These are phyloP conservation scores for Oegoconia quadripuncta DNA, from an alignment of 2,888 invertebrate species.

Conservation along the genomic window DNA sequence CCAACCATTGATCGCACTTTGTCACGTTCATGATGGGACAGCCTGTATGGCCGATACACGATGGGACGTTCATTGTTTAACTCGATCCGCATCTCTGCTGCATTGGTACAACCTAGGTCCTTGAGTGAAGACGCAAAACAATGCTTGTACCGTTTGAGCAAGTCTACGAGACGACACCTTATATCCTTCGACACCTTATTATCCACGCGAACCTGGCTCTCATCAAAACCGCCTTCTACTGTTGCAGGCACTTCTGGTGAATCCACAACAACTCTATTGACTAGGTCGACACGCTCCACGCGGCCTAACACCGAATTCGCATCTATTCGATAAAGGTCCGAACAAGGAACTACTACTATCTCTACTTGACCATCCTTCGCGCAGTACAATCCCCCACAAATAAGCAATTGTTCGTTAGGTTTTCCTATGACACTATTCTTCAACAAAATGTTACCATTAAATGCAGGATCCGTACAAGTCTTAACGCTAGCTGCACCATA, in stretches of 20 bases:
- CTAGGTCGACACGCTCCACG: slow-evolving; percentile 1
- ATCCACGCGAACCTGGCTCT: background rate
- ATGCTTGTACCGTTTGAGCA: slow-evolving; percentile 11
- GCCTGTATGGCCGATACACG: slow-evolving; percentile 20
- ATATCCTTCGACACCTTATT: background rate
- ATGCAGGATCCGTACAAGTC: slow-evolving; percentile 1
- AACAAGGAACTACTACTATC: slow-evolving; percentile 12
- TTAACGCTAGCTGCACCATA: slow-evolving; percentile 11
- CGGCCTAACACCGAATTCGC: slow-evolving; percentile 2
- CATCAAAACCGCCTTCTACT: no score
- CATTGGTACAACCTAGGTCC: slow-evolving; percentile 16
- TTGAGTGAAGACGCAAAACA: slow-evolving; percentile 15
- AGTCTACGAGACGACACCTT: background rate
- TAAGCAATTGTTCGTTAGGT: slow-evolving; percentile 13
- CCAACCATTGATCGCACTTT: slow-evolving; percentile 14
- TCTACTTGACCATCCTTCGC: slow-evolving; percentile 9
- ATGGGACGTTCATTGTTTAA: slow-evolving; percentile 13
- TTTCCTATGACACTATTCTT: slow-evolving; percentile 14
- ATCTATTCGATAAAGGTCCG: slow-evolving; percentile 2
- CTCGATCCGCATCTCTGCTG: slow-evolving; percentile 17
- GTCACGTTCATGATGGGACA: slow-evolving; percentile 16
- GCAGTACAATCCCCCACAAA: slow-evolving; percentile 14
- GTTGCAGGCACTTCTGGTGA: no score
- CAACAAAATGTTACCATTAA: slow-evolving; percentile 6
- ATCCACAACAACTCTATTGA: slow-evolving; percentile 3